A percentile compares a stretch with the other conserved stretches of the same genome.
Evolutionary conservation across 2,888 invertebrate genomes (phyloP).

Genomic region (Eretmocerus hayati): DNA sequence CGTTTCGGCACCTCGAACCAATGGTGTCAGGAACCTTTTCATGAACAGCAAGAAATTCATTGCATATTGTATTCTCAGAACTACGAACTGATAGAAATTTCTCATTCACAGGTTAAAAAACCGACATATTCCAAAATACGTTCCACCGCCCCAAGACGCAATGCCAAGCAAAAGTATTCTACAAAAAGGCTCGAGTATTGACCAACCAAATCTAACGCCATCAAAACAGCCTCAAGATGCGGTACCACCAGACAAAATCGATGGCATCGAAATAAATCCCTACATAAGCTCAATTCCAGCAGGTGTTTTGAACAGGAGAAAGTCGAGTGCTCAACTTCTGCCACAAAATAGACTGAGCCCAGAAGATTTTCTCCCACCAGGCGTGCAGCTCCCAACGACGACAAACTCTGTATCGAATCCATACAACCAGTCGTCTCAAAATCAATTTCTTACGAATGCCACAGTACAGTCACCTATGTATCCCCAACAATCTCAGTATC

Average conservation of each 20-base stretch:
- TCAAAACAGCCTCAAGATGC: slow-evolving; percentile 23
- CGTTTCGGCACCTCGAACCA: too few species aligned
- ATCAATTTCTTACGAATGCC: not conserved
- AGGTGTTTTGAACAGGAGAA: slow-evolving; percentile 26
- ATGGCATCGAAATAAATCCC: too few species aligned
- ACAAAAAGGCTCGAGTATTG: slow-evolving; percentile 35
- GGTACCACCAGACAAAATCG: slow-evolving; percentile 25
- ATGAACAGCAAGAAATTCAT: too few species aligned
- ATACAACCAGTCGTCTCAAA: not conserved
- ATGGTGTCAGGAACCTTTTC: too few species aligned
- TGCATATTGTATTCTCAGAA: too few species aligned
- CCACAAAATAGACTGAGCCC: slow-evolving; percentile 25
- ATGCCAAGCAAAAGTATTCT: slow-evolving; percentile 49
- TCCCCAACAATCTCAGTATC: slow-evolving; percentile 36
- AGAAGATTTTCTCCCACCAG: not conserved
- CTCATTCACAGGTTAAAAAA: slow-evolving; percentile 45
- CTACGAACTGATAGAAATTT: too few species aligned
- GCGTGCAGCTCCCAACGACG: not conserved
- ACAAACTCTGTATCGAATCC: not conserved
- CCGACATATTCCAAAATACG: slow-evolving; percentile 63
- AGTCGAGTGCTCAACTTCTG: slow-evolving; percentile 37
- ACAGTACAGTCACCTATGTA: not conserved
- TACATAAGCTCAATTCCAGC: slow-evolving; percentile 21
- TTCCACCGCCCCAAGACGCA: slow-evolving; percentile 56
- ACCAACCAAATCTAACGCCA: slow-evolving; percentile 29